Evolutionary conservation across 2,888 invertebrate species (phyloP).

Genomic region (Stenotaenia linearis): DNA sequence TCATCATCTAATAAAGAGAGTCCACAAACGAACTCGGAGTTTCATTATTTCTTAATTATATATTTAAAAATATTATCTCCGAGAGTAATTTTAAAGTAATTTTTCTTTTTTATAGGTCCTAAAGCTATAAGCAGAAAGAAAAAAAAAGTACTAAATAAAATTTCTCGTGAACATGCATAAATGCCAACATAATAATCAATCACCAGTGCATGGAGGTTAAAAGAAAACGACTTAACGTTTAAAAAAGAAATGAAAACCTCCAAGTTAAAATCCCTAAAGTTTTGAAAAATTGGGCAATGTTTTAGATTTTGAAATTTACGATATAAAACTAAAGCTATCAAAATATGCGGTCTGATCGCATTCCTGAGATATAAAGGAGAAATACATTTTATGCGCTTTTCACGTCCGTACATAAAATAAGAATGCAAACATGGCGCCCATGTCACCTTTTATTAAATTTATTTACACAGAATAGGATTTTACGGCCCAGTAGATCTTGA

Average conservation of each 20-base stretch:
- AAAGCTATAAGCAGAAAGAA: not conserved
- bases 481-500: not conserved
- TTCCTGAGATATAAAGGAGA: not conserved
- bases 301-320: not conserved
- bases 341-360: conserved; percentile 8
- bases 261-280: not conserved
- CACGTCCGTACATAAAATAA: conserved; percentile 12
- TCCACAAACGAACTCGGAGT: not conserved
- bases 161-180: conserved; percentile 11
- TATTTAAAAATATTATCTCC: not conserved
- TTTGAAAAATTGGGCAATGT: not conserved
- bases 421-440: conserved; percentile 11
- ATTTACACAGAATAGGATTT: conserved; percentile 11
- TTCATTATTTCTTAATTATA: not conserved
- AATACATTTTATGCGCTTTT: not conserved
- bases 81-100: not conserved
- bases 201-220: not conserved
- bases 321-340: conserved; percentile 5
- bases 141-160: not conserved
- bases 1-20: not conserved
- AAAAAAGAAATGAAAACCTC: not conserved
- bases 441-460: conserved; percentile 32
- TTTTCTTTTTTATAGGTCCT: not conserved
- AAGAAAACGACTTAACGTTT: not conserved
- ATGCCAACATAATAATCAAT: conserved; percentile 23